Base-by-base conservation (phyloP, 2,888 invertebrate species). In the Automeris io region DNA sequence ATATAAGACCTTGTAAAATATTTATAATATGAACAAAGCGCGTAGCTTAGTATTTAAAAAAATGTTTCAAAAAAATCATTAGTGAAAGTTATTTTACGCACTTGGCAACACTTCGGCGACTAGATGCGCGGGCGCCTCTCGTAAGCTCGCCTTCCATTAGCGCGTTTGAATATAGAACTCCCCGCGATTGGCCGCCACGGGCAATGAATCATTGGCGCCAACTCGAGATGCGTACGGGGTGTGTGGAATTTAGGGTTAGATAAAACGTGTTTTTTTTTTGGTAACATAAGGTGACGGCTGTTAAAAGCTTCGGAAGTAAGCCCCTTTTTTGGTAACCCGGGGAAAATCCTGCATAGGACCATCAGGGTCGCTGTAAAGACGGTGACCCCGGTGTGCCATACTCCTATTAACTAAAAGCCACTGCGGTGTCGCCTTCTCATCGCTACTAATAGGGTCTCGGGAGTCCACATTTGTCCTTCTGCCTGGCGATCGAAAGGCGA, bases 131-230 rank as follows among this genome's bases (percentile, higher is more conserved):
- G 65, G 78, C 79, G 80, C 75, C 67, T 58, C 57, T 59, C 60
- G 61, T 65, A 68, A 66, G 70, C 66, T 69, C 73, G 66, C 52
- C 69, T 78, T 82, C 82, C 82, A 83, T 82, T 85, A 85, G 80
- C 74, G 78, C 65, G 73, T 77, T 79, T 72, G 70, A 61, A 80
- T 81, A 69, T 82, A 81, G 81, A 83, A 79, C 70, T 60, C 55
- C 53, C 56, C 54, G 56, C 56, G 66, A 80, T 80, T 79, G 78
- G 78, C 43, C 50, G 54, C 40, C 52, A 51, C 42, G 44, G 40
- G 54, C 56, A 57, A 74, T 82, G 74, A 79, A 78, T 82, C 81
- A 79, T 70, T 72, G 75, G 75, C 79, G 76, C 77, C 74, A 49
- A 37, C 25, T 25, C 26, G 18, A 22, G 31, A 42, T 43, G 24